Conservation (phyloP, 2,888 invertebrate species). For the Pseudococcus longispinus region DNA sequence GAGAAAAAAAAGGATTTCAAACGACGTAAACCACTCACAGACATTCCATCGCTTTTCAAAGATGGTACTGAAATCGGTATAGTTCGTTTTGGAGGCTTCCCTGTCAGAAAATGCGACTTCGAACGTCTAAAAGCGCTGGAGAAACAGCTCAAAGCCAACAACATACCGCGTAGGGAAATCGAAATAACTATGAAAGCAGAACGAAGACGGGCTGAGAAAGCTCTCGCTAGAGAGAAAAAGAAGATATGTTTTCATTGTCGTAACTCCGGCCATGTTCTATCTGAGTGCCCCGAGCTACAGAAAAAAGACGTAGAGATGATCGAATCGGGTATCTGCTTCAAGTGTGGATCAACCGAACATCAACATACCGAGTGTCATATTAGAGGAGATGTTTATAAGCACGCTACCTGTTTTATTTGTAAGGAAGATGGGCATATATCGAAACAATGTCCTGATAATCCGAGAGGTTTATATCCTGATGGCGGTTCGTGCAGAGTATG, state of each 20-base stretch:
- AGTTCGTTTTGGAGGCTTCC: conserved; percentile 74
- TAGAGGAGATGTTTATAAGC: conserved; percentile 73
- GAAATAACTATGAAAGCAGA: conserved; percentile 73
- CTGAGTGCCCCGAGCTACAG: conserved; percentile 77
- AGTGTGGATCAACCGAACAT: conserved; percentile 90
- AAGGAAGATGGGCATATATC: conserved; percentile 86
- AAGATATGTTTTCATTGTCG: conserved; percentile 79
- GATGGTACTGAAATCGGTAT: conserved; percentile 72
- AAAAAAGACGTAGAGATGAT: conserved; percentile 64
- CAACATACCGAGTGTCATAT: conserved; percentile 77
- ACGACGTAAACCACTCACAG: conserved; percentile 57
- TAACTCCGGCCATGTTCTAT: conserved; percentile 79
- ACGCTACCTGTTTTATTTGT: conserved; percentile 89
- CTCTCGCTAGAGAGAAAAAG: conserved; percentile 71
- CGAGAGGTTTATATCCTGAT: conserved; percentile 84
- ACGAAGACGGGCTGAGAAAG: conserved; percentile 76
- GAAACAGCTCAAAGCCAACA: conserved; percentile 70
- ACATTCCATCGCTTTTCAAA: conserved; percentile 67
- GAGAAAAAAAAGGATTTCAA: conserved; percentile 43
- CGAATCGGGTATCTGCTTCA: conserved; percentile 79
- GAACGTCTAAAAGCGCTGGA: conserved; percentile 70
- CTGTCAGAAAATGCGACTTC: conserved; percentile 75
- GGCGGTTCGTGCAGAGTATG: conserved; percentile 83
- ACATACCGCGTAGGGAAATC: conserved; percentile 73
- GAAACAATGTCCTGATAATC: conserved; percentile 86